A percentile compares a stretch with the other conserved stretches of the same genome.
Evolutionary conservation across 2,888 invertebrate species (phyloP).

Genomic region (Tubulanus polymorphus): DNA sequence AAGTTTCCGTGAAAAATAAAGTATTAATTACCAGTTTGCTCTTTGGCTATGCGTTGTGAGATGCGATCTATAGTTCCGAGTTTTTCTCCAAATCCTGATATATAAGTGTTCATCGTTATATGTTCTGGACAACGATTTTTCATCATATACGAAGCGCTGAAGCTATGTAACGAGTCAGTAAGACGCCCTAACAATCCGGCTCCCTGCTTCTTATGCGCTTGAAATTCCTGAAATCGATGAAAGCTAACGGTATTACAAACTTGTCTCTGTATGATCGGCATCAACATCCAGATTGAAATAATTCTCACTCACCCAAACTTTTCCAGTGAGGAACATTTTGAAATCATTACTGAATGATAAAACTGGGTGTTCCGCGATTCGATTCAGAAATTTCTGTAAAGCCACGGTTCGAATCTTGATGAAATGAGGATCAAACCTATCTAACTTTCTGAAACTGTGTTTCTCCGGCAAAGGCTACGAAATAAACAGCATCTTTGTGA

Average conservation of each 20-base stretch:
- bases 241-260: background rate
- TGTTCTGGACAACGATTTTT: conserved; percentile 64
- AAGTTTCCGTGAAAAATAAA: no score
- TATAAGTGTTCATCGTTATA: conserved; percentile 63
- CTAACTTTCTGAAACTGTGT: conserved; percentile 65
- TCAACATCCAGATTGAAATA: background rate
- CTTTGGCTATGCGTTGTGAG: conserved; percentile 63
- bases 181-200: conserved; percentile 59
- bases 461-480: conserved; percentile 67
- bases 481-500: no score
- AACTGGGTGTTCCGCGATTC: conserved; percentile 68
- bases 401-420: conserved; percentile 65
- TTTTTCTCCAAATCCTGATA: conserved; percentile 62
- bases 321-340: conserved; percentile 64
- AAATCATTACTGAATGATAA: conserved; percentile 65
- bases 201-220: conserved; percentile 61
- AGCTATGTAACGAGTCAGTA: conserved; percentile 60
- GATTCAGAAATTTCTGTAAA: conserved; percentile 64
- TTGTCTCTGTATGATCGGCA: background rate
- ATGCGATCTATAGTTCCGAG: conserved; percentile 63
- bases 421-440: conserved; percentile 69
- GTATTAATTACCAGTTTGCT: conserved; percentile 59
- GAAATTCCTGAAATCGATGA: conserved; percentile 59
- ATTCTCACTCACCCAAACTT: conserved; percentile 57
- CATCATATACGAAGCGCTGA: conserved; percentile 58